These are phyloP conservation scores for Philhelius pedissequus DNA, from an alignment of 2,888 invertebrate genomes.

Conservation along the genomic window DNA sequence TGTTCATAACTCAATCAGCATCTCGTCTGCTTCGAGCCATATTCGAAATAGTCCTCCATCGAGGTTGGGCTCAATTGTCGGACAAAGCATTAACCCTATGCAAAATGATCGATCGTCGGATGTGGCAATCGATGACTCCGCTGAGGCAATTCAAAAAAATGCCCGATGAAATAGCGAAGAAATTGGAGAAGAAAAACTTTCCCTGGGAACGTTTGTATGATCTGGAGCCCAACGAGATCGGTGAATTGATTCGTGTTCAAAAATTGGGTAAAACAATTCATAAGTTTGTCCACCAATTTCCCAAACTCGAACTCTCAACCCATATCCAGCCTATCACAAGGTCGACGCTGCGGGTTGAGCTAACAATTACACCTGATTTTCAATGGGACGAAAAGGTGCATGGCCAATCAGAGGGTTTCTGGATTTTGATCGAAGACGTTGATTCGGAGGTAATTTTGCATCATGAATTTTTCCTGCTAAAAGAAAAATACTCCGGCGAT, in stretches of 20 bases:
- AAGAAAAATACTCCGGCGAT: slow-evolving; percentile 95
- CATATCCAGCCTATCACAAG: slow-evolving; percentile 98
- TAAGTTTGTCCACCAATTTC: slow-evolving; percentile 92
- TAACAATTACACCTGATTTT: slow-evolving; percentile 99
- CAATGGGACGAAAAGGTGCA: slow-evolving; percentile 98
- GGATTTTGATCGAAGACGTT: slow-evolving; percentile 93
- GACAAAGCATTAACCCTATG: slow-evolving; percentile 97
- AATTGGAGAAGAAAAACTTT: slow-evolving; percentile 98
- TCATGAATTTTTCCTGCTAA: slow-evolving; percentile 96
- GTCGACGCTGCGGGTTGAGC: slow-evolving; percentile 94
- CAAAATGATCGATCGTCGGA: slow-evolving; percentile 98
- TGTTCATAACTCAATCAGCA: slow-evolving; percentile 98
- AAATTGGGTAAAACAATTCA: slow-evolving; percentile 92
- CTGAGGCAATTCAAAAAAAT: slow-evolving; percentile 97
- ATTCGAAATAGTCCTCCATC: slow-evolving; percentile 95
- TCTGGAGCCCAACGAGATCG: slow-evolving; percentile 97
- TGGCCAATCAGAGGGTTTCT: slow-evolving; percentile 91
- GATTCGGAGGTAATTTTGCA: slow-evolving; percentile 95
- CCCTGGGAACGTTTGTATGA: slow-evolving; percentile 97
- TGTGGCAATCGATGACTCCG: slow-evolving; percentile 99
- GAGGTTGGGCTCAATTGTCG: slow-evolving; percentile 98
- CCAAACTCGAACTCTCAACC: slow-evolving; percentile 96
- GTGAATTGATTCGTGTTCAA: slow-evolving; percentile 83
- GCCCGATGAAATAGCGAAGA: slow-evolving; percentile 97
- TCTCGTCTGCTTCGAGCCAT: slow-evolving; percentile 96